Evolutionary conservation across 2,888 invertebrate species (phyloP).

Genomic region (Epirrhoe tristata): DNA sequence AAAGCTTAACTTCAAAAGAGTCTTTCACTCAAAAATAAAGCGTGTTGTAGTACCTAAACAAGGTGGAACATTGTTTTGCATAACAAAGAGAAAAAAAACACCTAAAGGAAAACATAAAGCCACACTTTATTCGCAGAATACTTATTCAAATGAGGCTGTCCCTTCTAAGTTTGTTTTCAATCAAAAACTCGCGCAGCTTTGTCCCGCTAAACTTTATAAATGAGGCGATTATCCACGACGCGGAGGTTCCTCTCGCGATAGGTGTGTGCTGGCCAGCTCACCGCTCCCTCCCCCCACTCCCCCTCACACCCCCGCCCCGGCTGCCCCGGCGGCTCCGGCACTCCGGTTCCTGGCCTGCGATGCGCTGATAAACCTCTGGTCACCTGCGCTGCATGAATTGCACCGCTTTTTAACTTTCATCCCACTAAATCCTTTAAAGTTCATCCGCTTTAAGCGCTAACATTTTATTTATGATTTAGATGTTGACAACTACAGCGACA

Average conservation of each 20-base stretch:
- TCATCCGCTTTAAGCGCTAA: constrained; percentile 74
- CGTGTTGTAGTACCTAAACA: constrained; percentile 85
- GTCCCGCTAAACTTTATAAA: constrained; percentile 85
- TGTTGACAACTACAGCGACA: constrained; percentile 68
- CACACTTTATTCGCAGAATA: constrained; percentile 86
- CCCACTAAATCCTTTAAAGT: constrained; percentile 79
- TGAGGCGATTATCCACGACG: constrained; percentile 83
- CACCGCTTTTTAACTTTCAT: constrained; percentile 83
- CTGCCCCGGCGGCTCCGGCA: constrained; percentile 32
- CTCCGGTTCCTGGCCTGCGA: constrained; percentile 61
- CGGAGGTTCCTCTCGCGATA: constrained; percentile 69
- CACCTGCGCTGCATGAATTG: constrained; percentile 84
- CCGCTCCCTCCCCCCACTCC: constrained; percentile 34
- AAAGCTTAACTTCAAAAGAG: constrained; percentile 85
- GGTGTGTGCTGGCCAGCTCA: constrained; percentile 63
- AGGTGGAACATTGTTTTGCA: constrained; percentile 86
- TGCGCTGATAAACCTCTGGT: constrained; percentile 80
- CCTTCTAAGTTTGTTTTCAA: constrained; percentile 86
- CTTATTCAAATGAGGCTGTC: constrained; percentile 86
- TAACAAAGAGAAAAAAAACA: constrained; percentile 84
- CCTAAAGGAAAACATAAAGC: constrained; percentile 85
- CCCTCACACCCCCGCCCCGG: constrained; percentile 32
- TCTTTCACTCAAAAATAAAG: constrained; percentile 85
- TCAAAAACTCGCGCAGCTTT: constrained; percentile 85
- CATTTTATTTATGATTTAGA: constrained; percentile 80